A percentile compares a stretch with the other conserved stretches of the same genome.
These are phyloP conservation scores for Channa striata DNA, from an alignment of 2,797 vertebrate genomes.

Conservation along the genomic window DNA sequence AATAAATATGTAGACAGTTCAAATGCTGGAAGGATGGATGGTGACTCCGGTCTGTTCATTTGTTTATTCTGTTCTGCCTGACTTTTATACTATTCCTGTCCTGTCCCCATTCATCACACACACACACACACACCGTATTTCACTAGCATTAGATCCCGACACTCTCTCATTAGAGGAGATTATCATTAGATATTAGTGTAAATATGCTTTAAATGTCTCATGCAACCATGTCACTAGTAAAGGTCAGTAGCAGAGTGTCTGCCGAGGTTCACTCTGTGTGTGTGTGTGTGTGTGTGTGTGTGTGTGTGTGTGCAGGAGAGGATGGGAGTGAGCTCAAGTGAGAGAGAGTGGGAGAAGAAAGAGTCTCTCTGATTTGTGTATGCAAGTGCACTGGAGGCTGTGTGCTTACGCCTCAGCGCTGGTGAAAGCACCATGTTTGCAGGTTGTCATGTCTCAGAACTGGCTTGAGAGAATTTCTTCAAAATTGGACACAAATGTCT, in stretches of 20 bases:
- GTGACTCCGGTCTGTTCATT: slow-evolving; percentile 38
- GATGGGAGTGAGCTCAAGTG: not conserved
- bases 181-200: slow-evolving; percentile 36
- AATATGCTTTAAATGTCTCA: slow-evolving; percentile 15
- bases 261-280: slow-evolving; percentile 23
- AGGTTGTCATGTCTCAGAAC: too few relatives aligned
- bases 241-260: slow-evolving; percentile 59
- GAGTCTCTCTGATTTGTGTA: slow-evolving; percentile 43
- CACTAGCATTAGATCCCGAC: not conserved
- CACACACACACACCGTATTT: slow-evolving; percentile 41
- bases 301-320: slow-evolving; percentile 11
- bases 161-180: slow-evolving; percentile 25
- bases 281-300: slow-evolving; percentile 15
- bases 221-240: slow-evolving; percentile 48
- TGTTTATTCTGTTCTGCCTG: not conserved
- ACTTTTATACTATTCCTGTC: slow-evolving; percentile 9
- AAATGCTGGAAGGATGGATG: slow-evolving; percentile 5
- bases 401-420: slow-evolving; percentile 3
- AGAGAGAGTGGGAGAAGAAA: not conserved
- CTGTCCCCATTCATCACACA: slow-evolving; percentile 23
- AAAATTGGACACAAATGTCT: too few relatives aligned
- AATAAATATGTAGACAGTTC: not conserved
- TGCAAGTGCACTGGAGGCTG: slow-evolving; percentile 40
- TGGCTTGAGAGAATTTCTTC: too few relatives aligned
- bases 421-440: too few relatives aligned